phyloP scores from a whole-genome alignment of 2,888 invertebrate genomes.

The Cataglyphis rosenhaueri region DNA sequence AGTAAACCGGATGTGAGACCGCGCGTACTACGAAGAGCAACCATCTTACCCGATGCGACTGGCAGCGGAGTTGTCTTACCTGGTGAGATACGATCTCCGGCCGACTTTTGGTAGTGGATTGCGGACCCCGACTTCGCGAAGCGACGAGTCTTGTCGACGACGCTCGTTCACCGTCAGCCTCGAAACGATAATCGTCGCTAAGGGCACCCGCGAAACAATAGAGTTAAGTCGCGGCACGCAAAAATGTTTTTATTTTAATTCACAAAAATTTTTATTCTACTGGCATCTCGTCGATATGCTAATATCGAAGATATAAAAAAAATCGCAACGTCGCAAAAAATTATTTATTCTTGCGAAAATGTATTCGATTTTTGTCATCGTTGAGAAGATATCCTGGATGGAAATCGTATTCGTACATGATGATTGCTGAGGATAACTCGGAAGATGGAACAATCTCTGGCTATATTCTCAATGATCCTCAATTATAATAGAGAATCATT shows the following conservation, averaged over 20 bases:
- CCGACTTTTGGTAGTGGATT: constrained; percentile 70
- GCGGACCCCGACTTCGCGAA: constrained; percentile 64
- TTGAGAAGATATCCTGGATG: constrained; percentile 13
- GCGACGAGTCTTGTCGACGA: constrained; percentile 72
- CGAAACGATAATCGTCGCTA: constrained; percentile 67
- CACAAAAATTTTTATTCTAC: constrained; percentile 16
- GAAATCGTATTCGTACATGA: constrained; percentile 29
- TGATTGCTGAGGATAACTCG: constrained; percentile 32
- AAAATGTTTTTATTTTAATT: constrained; percentile 30
- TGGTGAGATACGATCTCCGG: constrained; percentile 78
- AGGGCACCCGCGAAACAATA: constrained; percentile 66
- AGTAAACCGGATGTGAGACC: constrained; percentile 81
- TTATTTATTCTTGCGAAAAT: background rate
- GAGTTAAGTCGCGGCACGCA: constrained; percentile 42
- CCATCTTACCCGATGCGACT: constrained; percentile 72
- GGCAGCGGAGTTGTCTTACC: constrained; percentile 76
- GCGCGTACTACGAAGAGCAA: constrained; percentile 75
- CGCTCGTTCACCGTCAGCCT: constrained; percentile 66
- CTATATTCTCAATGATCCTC: constrained; percentile 40
- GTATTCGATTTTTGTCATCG: background rate
- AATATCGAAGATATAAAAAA: constrained; percentile 3
- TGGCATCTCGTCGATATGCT: constrained; percentile 2
- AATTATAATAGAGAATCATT: constrained; percentile 38
- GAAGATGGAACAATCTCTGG: constrained; percentile 30
- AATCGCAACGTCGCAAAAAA: background rate